A percentile compares a stretch with the other conserved stretches of the same genome.
phyloP scores from a whole-genome alignment of 2,113 vertebrate genomes.

The Microcebus lehilahytsara region DNA sequence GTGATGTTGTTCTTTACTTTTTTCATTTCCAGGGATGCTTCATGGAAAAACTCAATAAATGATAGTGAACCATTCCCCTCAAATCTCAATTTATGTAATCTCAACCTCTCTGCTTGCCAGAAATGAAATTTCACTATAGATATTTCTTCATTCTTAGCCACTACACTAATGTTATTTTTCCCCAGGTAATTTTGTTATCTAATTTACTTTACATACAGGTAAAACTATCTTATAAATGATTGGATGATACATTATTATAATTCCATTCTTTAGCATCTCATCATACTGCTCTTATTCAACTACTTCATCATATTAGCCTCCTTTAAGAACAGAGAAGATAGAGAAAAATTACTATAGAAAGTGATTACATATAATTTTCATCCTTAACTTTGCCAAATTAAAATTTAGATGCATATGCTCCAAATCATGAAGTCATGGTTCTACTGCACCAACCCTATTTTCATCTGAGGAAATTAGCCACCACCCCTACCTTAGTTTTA shows the following conservation, averaged over 20 bases:
- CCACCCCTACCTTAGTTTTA: neutral
- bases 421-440: neutral
- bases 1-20: neutral
- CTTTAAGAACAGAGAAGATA: neutral
- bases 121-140: neutral
- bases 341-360: neutral
- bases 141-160: neutral
- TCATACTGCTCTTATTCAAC: neutral
- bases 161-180: neutral
- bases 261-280: neutral
- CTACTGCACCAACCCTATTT: neutral
- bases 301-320: neutral
- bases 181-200: neutral
- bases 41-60: neutral
- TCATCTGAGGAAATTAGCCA: neutral
- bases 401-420: neutral
- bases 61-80: neutral
- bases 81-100: neutral
- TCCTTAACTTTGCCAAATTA: neutral
- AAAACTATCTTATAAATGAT: neutral
- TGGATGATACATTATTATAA: neutral
- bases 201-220: neutral
- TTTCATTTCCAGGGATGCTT: neutral
- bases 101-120: neutral
- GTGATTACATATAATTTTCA: neutral